Evolutionary conservation across 2,797 vertebrate genomes (phyloP), one percentile per base, ranked within the genome.

Genomic region (Oreochromis grahami): DNA sequence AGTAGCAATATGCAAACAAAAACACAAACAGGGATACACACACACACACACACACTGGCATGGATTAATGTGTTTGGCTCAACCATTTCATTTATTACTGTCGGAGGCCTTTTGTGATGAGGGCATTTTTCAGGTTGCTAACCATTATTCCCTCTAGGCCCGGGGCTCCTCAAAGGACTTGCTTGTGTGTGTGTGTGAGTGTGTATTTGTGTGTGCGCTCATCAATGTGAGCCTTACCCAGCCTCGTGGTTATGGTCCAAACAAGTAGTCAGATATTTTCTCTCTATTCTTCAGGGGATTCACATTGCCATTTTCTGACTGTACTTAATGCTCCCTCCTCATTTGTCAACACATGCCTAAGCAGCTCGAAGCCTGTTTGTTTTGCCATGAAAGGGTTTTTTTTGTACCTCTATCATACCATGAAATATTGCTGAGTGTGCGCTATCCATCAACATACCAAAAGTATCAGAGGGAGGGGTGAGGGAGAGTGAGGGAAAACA

Each of bases 41-140:
- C 29, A 80, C 63, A 82, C 19, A 81, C 60, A 79, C 21, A 83
- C 41, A 65, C 82, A 77, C 74, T 29, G 74, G 88, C 92, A 85
- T 94, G 93, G 95, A 96, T 96, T 96, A 96, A 97, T 96, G 95
- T 94, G 93, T 95, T 95, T 93, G 91, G 89, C 92, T 93, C 93
- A 95, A 95, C 95, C 94, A 96, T 96, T 96, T 96, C 95, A 96
- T 96, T 96, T 96, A 96, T 96, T 96, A 95, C 94, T 94, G 95
- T 96, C 93, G 82, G 91, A 94, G 93, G 94, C 93, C 95, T 96
- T 96, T 96, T 96, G 94, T 96, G 95, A 96, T 96, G 95, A 96
- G 94, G 93, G 93, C 95, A 96, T 96, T 96, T 96, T 96, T 96
- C 95, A 97, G 95, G 95, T 96, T 96, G 92, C 95, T 96, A 96